Base-by-base conservation (phyloP, 1,140 invertebrate species). In the Procambarus virginalis region DNA sequence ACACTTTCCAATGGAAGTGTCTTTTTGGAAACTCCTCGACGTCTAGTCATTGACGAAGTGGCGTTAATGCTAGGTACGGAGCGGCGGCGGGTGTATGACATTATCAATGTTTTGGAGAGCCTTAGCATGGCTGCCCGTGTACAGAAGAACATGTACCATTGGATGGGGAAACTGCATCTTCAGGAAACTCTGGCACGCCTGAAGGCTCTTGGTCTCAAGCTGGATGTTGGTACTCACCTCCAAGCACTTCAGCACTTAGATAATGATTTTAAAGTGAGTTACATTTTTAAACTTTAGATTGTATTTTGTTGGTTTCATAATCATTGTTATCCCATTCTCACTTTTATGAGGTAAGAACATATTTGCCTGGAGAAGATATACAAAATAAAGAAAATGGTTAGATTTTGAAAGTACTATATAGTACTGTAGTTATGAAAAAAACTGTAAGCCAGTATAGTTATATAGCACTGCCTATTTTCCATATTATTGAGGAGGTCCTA, bases 41-140 rank as follows among this genome's bases (percentile, higher is more conserved):
- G 90, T n/a, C 95, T 96, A 89, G 95, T 95, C 88, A 93, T 96
- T 91, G 95, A 95, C 92, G 94, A 93, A 86, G 95, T 95, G 58
- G 95, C 95, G 86, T 93, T 94, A 89, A 92, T 93, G 79, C 91
- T 96, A 81, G 95, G 95, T 6, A 95, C 95, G 10, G 96, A 96
- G 93, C 95, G 96, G 92, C 93, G 96, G 77, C 94, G 96, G 93
- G 96, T 97, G 93, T 97, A 97, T 94, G 96, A 97, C 92, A 97
- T 97, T 89, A 96, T 97, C 64, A 97, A 96, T 94, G 96, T 97
- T 76, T 93, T 96, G 81, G 96, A 96, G 93, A 96, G 96, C 93
- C 95, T 96, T 92, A 95, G 96, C 93, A 96, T 96, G 94, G 95
- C 96, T 48, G 95, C 95, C 70, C 94, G 95, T 91, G 94, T 95